Evolutionary conservation across 2,888 invertebrate genomes (phyloP), one percentile per base, ranked within the genome.

Genomic region (Altica lythri): DNA sequence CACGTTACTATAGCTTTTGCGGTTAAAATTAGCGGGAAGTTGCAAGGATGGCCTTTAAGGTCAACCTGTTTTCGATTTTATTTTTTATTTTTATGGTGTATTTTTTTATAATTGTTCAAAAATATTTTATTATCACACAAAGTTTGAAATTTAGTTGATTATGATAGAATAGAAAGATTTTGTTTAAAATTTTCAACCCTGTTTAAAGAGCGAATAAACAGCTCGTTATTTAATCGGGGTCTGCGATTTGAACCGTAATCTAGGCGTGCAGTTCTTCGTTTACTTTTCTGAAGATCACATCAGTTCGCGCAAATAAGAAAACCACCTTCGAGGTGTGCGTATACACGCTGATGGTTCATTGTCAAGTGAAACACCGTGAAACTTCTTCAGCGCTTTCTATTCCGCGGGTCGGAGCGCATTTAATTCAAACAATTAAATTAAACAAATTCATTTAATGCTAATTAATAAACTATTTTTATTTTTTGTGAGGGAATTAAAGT

Each of bases 241-340:
- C 5, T 30, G 32, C 10, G 30, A 19, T 18, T 13, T 34, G 45
- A 45, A 34, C 51, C 44, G 51, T 44, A 34, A 25, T 18, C 29
- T 9, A 25, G 27, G 35, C 25, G 34, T 22, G 34, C 45, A 49
- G 25, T 51, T 55, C 47, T 51, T 48, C 48, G 40, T 51, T 52
- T 51, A 45, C 55, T 55, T 13, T 34, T 19, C 34, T 22, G 14
- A 19, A 14, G 45, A 45, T 34, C 34, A 45, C 34, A 19, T 22
- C 45, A 9, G 30, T 10, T 13, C 13, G 8, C n/a, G 22, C 34
- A 27, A 42, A 42, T 22, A 42, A 42, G 45, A 10, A n/a, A n/a
- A 45, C 50, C 27, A 44, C 16, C 54, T 56, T 57, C 52, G 53
- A 56, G 54, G 51, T 54, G 54, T 52, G 53, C 52, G 54, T 54